Conservation (phyloP, 2,797 vertebrate species). For the Urocyon cinereoargenteus region DNA sequence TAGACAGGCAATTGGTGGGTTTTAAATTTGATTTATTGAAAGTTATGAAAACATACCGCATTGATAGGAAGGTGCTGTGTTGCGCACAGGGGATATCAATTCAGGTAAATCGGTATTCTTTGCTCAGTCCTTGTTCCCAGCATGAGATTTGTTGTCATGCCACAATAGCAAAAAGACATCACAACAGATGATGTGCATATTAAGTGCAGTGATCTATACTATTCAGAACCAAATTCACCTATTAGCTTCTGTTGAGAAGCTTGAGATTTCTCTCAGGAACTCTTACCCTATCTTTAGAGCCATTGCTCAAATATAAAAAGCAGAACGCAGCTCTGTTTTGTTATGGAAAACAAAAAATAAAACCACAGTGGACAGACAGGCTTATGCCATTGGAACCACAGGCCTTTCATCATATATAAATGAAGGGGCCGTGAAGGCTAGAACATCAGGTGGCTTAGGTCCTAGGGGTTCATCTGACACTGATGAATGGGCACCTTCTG, state of each 20-base stretch:
- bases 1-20: constrained; percentile 55
- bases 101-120: background rate
- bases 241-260: background rate
- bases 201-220: background rate
- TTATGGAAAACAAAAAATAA: constrained; percentile 25
- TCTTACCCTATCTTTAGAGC: background rate
- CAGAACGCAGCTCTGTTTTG: background rate
- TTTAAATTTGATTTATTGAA: constrained; percentile 69
- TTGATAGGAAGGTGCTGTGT: background rate
- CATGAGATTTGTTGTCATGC: background rate
- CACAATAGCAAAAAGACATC: background rate
- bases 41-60: constrained; percentile 10
- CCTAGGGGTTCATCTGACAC: background rate
- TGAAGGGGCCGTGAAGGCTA: background rate
- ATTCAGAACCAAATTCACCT: background rate
- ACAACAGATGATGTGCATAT: background rate
- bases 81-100: constrained; percentile 33
- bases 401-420: background rate
- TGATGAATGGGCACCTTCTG: background rate
- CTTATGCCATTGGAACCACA: background rate
- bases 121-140: constrained; percentile 1
- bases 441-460: background rate
- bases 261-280: background rate
- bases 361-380: background rate
- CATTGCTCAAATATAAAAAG: background rate